Evolutionary conservation across 53 echinoderm and acorn worm species (phyloP).

Genomic region (Echinometra lucunter): DNA sequence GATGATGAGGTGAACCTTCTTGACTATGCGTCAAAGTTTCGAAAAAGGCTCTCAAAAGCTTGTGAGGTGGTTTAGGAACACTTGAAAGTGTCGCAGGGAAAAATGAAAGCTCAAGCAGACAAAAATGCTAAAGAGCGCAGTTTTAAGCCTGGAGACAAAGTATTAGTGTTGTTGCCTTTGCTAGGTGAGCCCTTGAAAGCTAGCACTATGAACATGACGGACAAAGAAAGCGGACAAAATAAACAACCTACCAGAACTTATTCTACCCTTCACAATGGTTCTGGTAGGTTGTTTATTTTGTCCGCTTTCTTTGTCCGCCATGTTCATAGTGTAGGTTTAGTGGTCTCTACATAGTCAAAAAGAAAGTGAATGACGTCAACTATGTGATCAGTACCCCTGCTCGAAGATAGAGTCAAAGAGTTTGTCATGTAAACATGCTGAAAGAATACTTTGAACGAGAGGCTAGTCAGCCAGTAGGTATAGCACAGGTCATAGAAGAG

Average conservation of each 20-base stretch:
- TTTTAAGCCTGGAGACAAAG: conserved; percentile 77
- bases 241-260: too few relatives aligned
- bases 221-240: too few relatives aligned
- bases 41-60: too few relatives aligned
- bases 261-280: too few relatives aligned
- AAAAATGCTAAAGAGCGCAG: conserved; percentile 55
- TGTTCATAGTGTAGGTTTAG: too few relatives aligned
- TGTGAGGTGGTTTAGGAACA: too few relatives aligned
- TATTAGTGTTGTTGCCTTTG: conserved; percentile 74
- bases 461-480: background rate
- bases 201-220: too few relatives aligned
- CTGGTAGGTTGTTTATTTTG: too few relatives aligned
- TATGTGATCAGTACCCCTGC: conserved; percentile 79
- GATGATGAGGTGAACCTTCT: conserved; percentile 62
- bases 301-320: too few relatives aligned
- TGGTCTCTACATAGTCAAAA: conserved; percentile 74
- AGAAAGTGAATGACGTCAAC: too few relatives aligned
- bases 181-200: conserved; percentile 73
- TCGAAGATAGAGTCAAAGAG: conserved; percentile 65
- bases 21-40: conserved; percentile 78
- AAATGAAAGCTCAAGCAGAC: conserved; percentile 77
- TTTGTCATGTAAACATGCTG: conserved; percentile 79
- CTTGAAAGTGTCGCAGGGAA: conserved; percentile 61
- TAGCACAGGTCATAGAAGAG: too few relatives aligned
- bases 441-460: conserved; percentile 70